These are phyloP conservation scores for Drosophila lacicola DNA, from an alignment of 2,888 invertebrate species.

Conservation along the genomic window DNA sequence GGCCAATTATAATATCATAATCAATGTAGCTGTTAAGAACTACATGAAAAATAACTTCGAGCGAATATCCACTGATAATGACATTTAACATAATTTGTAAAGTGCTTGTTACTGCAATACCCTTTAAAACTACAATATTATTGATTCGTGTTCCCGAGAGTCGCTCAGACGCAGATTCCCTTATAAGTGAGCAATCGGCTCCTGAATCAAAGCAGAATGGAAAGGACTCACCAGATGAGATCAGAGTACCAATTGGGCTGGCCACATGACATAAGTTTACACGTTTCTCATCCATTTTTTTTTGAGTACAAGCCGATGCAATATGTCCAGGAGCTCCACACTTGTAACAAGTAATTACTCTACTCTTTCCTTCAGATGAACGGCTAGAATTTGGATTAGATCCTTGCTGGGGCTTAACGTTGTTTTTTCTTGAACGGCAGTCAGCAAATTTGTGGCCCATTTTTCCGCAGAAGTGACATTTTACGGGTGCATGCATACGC, in stretches of 20 bases:
- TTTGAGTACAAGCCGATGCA: slow-evolving; percentile 9
- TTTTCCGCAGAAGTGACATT: slow-evolving; percentile 12
- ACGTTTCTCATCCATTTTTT: slow-evolving; percentile 5
- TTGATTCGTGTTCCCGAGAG: slow-evolving; percentile 7
- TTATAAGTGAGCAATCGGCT: slow-evolving; percentile 1
- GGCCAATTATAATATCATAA: slow-evolving; percentile 13
- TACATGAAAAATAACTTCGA: slow-evolving; percentile 14
- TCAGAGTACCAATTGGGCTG: slow-evolving; percentile 12
- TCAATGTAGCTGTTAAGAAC: slow-evolving; percentile 4
- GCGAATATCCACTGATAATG: slow-evolving; percentile 1
- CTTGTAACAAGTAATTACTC: not conserved
- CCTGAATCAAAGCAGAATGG: slow-evolving; percentile 16
- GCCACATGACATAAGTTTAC: slow-evolving; percentile 17
- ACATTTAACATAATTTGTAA: slow-evolving; percentile 15
- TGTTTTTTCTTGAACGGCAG: slow-evolving; percentile 9
- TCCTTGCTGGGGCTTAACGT: slow-evolving; percentile 4
- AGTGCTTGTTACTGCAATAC: slow-evolving; percentile 6
- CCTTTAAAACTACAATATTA: slow-evolving; percentile 1
- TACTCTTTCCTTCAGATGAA: slow-evolving; percentile 1
- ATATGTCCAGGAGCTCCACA: slow-evolving; percentile 7
- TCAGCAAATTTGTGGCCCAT: slow-evolving; percentile 13
- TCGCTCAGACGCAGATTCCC: slow-evolving; percentile 2
- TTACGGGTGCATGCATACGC: slow-evolving; percentile 1
- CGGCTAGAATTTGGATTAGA: not conserved
- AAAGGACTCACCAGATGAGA: slow-evolving; percentile 16